These are phyloP conservation scores for Bothrops jararaca DNA, from an alignment of 2,113 vertebrate species.

Conservation along the genomic window DNA sequence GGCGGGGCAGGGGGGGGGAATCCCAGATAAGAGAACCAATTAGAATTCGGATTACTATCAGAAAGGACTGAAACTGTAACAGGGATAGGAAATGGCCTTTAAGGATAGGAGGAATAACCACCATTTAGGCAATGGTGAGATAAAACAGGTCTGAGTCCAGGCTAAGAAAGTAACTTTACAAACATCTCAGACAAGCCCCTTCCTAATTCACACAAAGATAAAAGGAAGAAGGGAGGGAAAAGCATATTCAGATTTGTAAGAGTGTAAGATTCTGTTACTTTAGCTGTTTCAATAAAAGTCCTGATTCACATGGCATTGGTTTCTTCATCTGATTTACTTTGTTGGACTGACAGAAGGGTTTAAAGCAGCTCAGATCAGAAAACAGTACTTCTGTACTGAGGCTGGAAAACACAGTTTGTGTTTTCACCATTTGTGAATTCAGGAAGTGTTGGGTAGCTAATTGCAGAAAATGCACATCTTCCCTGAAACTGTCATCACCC, in stretches of 20 bases:
- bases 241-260: not conserved
- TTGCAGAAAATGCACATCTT: not conserved
- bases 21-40: not conserved
- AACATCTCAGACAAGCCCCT: not conserved
- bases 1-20: rapidly evolving
- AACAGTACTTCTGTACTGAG: not conserved
- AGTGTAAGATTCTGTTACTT: not conserved
- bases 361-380: not conserved
- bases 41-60: not conserved
- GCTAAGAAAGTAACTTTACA: not conserved
- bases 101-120: not conserved
- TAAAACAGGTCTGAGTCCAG: not conserved
- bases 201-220: not conserved
- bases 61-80: not conserved
- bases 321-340: not conserved
- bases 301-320: not conserved
- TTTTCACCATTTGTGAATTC: not conserved
- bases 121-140: not conserved
- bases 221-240: not conserved
- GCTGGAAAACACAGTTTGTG: not conserved
- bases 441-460: not conserved
- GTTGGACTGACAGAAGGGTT: not conserved
- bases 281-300: not conserved
- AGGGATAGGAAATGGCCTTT: not conserved
- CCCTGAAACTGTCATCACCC: not conserved